Evolutionary conservation across 1,140 invertebrate species (phyloP).

Genomic region (Ceratitis capitata): DNA sequence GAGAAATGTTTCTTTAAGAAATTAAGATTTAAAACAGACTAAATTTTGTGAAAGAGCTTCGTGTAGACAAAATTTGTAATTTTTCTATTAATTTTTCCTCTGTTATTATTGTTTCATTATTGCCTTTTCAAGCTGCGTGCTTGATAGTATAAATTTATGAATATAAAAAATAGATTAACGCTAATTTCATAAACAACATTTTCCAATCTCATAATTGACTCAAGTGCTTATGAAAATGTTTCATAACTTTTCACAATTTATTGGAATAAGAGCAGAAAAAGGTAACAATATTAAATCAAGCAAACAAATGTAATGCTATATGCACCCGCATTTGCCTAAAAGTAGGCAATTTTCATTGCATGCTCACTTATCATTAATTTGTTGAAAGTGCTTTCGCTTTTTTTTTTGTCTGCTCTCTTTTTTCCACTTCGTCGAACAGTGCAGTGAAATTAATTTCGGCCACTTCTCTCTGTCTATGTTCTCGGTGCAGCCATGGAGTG

Average conservation of each 20-base stretch:
- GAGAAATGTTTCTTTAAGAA: no score
- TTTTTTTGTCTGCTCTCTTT: neutral
- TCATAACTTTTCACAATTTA: neutral
- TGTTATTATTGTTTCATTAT: no score
- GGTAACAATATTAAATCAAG: neutral
- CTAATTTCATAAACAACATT: neutral
- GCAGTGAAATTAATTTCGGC: slow-evolving; percentile 25
- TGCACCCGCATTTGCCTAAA: neutral
- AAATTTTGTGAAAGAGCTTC: no score
- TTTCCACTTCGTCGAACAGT: neutral
- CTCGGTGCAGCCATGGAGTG: no score
- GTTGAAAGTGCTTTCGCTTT: slow-evolving; percentile 26
- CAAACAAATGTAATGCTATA: neutral
- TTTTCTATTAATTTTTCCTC: no score
- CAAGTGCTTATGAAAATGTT: neutral
- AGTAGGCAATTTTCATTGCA: slow-evolving; percentile 27
- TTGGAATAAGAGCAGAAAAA: neutral
- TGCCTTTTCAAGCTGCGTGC: no score
- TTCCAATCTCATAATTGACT: neutral
- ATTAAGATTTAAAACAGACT: no score
- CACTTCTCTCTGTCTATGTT: neutral
- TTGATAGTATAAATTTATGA: no score
- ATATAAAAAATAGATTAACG: neutral
- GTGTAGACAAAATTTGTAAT: no score
- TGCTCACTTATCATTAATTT: slow-evolving; percentile 26